Evolutionary conservation across 2,888 invertebrate species (phyloP).

Genomic region (Danaus chrysippus): DNA sequence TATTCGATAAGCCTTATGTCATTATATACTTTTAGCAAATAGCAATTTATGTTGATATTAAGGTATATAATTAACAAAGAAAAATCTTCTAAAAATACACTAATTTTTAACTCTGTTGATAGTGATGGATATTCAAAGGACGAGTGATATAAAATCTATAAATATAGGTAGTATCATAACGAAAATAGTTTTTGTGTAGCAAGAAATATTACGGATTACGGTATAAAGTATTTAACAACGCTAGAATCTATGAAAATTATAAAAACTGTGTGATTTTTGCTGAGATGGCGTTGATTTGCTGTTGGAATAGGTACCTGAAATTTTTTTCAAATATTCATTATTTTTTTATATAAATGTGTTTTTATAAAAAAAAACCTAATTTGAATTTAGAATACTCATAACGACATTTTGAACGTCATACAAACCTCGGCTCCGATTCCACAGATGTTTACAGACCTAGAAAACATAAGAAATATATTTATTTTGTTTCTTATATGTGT

Average conservation of each 20-base stretch:
- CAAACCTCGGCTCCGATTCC: constrained; percentile 53
- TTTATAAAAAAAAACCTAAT: background rate
- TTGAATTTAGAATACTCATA: background rate
- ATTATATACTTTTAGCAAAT: constrained; percentile 50
- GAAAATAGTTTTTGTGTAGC: constrained; percentile 29
- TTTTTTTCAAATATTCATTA: background rate
- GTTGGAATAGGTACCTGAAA: constrained; percentile 37
- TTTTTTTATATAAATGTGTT: background rate
- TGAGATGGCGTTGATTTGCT: constrained; percentile 29
- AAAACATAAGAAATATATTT: constrained; percentile 43
- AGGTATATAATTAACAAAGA: constrained; percentile 67
- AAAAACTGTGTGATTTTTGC: constrained; percentile 29
- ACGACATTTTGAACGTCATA: background rate
- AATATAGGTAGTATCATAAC: constrained; percentile 33
- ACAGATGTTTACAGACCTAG: constrained; percentile 70
- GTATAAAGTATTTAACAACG: constrained; percentile 52
- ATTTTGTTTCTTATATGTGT: background rate
- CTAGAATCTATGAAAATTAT: constrained; percentile 49
- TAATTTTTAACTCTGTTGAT: constrained; percentile 49
- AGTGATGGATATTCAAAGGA: constrained; percentile 45
- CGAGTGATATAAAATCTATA: constrained; percentile 50
- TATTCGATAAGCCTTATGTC: constrained; percentile 58
- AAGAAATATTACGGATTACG: constrained; percentile 32
- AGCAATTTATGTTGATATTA: constrained; percentile 43
- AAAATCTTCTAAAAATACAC: constrained; percentile 76